Evolutionary conservation across 2,888 invertebrate species (phyloP).

Genomic region (Endotricha flammealis): DNA sequence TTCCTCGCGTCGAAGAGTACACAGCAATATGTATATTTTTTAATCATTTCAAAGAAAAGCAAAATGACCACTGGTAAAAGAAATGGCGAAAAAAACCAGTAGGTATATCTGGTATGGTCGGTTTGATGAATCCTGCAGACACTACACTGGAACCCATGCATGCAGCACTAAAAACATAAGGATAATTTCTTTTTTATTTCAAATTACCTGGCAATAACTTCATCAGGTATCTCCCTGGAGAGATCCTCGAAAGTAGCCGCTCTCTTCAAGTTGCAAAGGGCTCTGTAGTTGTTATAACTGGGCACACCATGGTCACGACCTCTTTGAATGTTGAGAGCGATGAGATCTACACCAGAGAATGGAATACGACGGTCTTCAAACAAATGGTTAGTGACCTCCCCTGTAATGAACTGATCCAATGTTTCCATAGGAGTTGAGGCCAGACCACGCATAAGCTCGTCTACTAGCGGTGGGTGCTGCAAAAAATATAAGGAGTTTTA

Average conservation of each 20-base stretch:
- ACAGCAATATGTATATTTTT: too few relatives aligned
- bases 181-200: too few relatives aligned
- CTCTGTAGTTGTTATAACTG: slow-evolving; percentile 93
- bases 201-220: slow-evolving; percentile 82
- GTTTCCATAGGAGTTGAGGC: slow-evolving; percentile 95
- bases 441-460: slow-evolving; percentile 91
- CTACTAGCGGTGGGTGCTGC: slow-evolving; percentile 84
- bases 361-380: slow-evolving; percentile 94
- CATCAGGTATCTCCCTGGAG: slow-evolving; percentile 89
- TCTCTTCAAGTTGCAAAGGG: slow-evolving; percentile 91
- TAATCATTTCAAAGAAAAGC: too few relatives aligned
- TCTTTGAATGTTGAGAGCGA: slow-evolving; percentile 94
- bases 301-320: slow-evolving; percentile 93
- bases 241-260: slow-evolving; percentile 92
- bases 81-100: too few relatives aligned
- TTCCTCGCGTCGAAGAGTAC: too few relatives aligned
- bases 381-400: slow-evolving; percentile 95
- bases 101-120: too few relatives aligned
- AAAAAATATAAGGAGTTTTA: slow-evolving; percentile 2
- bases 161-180: too few relatives aligned
- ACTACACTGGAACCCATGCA: too few relatives aligned
- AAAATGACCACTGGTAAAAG: too few relatives aligned
- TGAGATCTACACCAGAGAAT: slow-evolving; percentile 94
- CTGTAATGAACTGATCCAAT: slow-evolving; percentile 94
- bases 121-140: too few relatives aligned